phyloP scores from a whole-genome alignment of 2,888 invertebrate species.

The Andrena chrysosceles region DNA sequence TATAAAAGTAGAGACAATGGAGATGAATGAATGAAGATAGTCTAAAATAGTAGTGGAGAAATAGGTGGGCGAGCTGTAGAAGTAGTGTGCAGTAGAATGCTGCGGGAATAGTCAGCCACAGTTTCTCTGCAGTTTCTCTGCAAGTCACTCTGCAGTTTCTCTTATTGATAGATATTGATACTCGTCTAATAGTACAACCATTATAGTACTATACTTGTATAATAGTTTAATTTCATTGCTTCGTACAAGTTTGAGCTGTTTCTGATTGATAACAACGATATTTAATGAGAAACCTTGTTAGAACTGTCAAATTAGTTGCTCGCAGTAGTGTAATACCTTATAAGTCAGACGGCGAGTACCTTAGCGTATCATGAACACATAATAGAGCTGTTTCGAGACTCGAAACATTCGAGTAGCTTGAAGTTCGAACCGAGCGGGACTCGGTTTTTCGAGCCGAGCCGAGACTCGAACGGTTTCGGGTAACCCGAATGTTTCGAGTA shows the following conservation, averaged over 20 bases:
- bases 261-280: background rate
- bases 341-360: background rate
- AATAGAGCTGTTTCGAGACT: no score
- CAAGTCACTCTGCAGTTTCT: no score
- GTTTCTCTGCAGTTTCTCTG: no score
- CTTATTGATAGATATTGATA: background rate
- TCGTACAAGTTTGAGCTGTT: background rate
- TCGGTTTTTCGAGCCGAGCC: no score
- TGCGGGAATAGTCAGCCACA: background rate
- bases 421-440: no score
- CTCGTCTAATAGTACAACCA: background rate
- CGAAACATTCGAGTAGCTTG: no score
- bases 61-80: background rate
- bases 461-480: no score
- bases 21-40: no score
- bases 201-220: background rate
- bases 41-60: no score
- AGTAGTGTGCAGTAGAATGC: background rate
- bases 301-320: background rate
- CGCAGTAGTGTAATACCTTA: background rate
- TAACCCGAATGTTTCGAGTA: no score
- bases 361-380: background rate
- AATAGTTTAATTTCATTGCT: background rate
- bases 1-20: no score
- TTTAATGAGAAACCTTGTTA: background rate